Evolutionary conservation across 2,888 invertebrate genomes (phyloP), one percentile per base, ranked within the genome.

Genomic region (Cheilosia urbana): DNA sequence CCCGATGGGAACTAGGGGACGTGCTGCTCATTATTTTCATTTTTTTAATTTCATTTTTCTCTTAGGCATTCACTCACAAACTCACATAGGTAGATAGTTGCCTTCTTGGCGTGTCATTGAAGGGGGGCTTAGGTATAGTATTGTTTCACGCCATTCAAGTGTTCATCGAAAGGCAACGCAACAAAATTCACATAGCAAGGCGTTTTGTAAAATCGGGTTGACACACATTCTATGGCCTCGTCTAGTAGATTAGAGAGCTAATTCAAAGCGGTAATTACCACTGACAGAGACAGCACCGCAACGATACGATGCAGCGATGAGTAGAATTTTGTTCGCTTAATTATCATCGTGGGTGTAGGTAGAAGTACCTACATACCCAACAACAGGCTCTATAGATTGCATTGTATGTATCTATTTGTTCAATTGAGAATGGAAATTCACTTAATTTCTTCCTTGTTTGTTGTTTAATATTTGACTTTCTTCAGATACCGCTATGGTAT

Each of bases 221-320:
- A 69, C 83, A 83, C 53, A 83, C 68, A 73, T 83, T 73, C 68
- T 34, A 30, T 53, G 68, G 68, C 83, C 72, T 83, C 73, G 63
- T 79, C 69, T 79, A 58, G 66, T 30, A 75, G 83, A 79, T 84
- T 75, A 69, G 65, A 57, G 63, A 79, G 79, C 69, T 84, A 79
- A 84, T 79, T 84, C 79, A 84, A 84, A 63, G 63, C 57, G 49
- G 63, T 75, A 65, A 79, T 79, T 79, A 84, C 83, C 63, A 79
- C 63, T 71, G 81, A 76, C 68, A 79, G 53, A 73, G 47, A 49
- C 11, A 55, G 21, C 37, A 49, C 15, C 15, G 7, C n/a, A 11
- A 30, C n/a, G 11, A 9, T 19, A 21, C 58, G 17, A 30, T 34
- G 49, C 24, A n/a, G 19, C 40, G 53, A 60, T 72, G 60, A 57